A percentile compares a stretch with the other conserved stretches of the same genome.
phyloP scores from a whole-genome alignment of 2,113 vertebrate genomes.

The Syngnathoides biaculeatus region DNA sequence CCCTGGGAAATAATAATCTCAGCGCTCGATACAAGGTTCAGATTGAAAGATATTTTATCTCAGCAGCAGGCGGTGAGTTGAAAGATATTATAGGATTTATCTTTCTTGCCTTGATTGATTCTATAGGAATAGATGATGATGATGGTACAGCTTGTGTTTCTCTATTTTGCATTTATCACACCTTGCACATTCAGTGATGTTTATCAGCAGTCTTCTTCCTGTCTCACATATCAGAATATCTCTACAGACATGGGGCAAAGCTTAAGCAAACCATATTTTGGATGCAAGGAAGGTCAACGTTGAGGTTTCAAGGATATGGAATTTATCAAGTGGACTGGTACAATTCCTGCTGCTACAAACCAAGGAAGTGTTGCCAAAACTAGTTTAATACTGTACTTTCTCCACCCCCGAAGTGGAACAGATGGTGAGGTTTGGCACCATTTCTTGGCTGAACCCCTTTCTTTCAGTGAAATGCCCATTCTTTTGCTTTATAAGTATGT shows the following conservation, averaged over 20 bases:
- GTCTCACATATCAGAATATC: conserved; percentile 16
- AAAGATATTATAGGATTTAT: conserved; percentile 22
- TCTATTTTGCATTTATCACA: conserved; percentile 29
- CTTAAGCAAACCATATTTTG: not conserved
- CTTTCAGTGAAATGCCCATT: conserved; percentile 67
- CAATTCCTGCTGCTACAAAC: conserved; percentile 19
- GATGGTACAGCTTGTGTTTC: conserved; percentile 20
- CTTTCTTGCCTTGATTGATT: conserved; percentile 4
- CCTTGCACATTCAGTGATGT: conserved; percentile 11
- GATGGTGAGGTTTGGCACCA: conserved; percentile 66
- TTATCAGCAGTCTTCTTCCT: conserved; percentile 46
- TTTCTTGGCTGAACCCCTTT: conserved; percentile 55
- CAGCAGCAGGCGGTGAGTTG: conserved; percentile 23
- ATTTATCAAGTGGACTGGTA: conserved; percentile 17
- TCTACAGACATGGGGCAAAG: not conserved
- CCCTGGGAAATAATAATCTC: conserved; percentile 27
- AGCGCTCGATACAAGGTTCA: conserved; percentile 10
- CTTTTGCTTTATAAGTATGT: conserved; percentile 54
- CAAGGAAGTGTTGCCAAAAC: conserved; percentile 25
- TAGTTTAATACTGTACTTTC: conserved; percentile 33
- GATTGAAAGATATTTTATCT: conserved; percentile 18
- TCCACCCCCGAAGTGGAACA: conserved; percentile 48
- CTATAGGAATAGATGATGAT: conserved; percentile 12
- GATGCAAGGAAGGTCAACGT: conserved; percentile 7
- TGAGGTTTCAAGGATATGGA: conserved; percentile 16